Percentiles rank a stretch among this genome's conserved stretches.
Conservation (phyloP, 37 sponge, comb jelly and placozoan genomes). For the Haliclona indistincta region DNA sequence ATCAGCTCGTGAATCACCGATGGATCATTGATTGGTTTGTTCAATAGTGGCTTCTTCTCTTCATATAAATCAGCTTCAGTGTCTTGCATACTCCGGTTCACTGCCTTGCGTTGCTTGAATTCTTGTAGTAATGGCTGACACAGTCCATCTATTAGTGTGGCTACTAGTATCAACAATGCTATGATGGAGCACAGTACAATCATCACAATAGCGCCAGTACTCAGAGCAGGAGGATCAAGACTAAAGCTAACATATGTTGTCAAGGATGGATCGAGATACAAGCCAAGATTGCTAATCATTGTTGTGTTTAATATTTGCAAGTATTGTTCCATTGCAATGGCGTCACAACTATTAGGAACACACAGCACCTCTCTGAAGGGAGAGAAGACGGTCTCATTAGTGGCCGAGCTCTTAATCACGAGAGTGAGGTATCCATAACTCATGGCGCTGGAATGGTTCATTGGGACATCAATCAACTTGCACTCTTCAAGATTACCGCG, state of each 20-base stretch:
- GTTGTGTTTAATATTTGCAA: background rate
- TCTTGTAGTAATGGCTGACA: too few relatives aligned
- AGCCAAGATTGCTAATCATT: background rate
- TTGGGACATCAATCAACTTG: background rate
- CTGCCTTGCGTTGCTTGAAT: too few relatives aligned
- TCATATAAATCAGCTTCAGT: background rate
- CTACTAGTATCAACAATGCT: conserved; percentile 9
- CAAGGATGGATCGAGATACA: too few relatives aligned
- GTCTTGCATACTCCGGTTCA: too few relatives aligned
- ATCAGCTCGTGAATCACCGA: conserved; percentile 8
- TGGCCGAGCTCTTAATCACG: conserved; percentile 1
- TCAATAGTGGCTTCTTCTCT: conserved; percentile 3
- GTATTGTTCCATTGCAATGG: background rate
- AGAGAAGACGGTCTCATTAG: background rate
- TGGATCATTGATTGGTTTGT: background rate
- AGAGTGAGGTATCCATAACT: conserved; percentile 5
- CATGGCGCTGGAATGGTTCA: too few relatives aligned
- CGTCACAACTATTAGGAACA: background rate
- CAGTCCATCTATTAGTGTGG: conserved; percentile 21
- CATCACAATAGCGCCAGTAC: conserved; percentile 54
- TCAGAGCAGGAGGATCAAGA: too few relatives aligned
- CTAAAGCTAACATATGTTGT: too few relatives aligned
- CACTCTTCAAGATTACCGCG: conserved; percentile 20
- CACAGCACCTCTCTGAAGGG: background rate
- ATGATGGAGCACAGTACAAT: conserved; percentile 46